phyloP scores from a whole-genome alignment of 1,140 invertebrate genomes.

The Leptonema lineaticorne region DNA sequence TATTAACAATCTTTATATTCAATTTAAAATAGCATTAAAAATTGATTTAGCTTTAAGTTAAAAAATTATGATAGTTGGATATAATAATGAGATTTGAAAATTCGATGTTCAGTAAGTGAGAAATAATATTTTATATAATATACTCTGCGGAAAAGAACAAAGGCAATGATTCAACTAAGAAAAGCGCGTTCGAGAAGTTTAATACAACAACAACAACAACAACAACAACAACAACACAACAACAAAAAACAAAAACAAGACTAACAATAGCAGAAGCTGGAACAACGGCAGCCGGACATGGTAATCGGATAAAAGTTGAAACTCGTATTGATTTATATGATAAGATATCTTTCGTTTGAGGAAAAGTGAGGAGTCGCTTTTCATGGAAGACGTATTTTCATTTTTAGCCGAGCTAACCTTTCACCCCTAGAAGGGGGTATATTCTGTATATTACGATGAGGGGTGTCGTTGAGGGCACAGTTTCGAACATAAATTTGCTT shows the following conservation, averaged over 20 bases:
- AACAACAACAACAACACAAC: no score
- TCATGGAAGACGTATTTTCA: slow-evolving; percentile 8
- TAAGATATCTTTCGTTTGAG: not conserved
- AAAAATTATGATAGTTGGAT: no score
- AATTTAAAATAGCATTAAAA: no score
- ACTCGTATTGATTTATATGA: slow-evolving; percentile 14
- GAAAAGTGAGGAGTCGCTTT: not conserved
- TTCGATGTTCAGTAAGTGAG: no score
- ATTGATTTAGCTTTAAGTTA: no score
- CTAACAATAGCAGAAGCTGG: not conserved
- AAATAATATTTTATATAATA: no score
- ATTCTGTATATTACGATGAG: not conserved
- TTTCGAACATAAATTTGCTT: not conserved
- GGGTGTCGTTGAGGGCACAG: not conserved
- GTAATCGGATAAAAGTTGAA: slow-evolving; percentile 14
- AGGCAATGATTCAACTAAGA: not conserved
- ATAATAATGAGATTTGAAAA: no score
- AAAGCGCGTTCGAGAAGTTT: not conserved
- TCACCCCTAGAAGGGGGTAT: no score
- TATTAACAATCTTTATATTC: no score
- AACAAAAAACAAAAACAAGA: no score
- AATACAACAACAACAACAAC: no score
- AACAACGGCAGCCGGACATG: not conserved
- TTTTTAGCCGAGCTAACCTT: not conserved
- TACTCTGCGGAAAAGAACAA: not conserved